Percentiles rank a stretch among this genome's conserved stretches.
Evolutionary conservation across 2,113 vertebrate species (phyloP).

Genomic region (Anoplopoma fimbria): DNA sequence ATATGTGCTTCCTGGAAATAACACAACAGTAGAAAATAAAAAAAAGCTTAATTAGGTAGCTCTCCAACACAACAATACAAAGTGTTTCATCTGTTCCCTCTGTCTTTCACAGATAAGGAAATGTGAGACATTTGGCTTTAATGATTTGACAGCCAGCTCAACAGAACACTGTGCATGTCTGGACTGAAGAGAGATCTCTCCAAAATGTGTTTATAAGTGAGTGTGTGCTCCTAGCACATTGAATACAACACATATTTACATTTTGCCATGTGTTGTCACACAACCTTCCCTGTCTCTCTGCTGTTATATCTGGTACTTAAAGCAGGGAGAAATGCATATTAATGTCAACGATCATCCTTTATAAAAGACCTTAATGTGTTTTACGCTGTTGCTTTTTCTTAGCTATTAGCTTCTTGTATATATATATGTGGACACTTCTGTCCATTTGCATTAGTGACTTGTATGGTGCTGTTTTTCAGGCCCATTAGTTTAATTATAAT

Average conservation of each 20-base stretch:
- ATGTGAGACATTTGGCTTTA: constrained; percentile 38
- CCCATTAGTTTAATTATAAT: background rate
- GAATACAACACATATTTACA: constrained; percentile 8
- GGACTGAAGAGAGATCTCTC: constrained; percentile 22
- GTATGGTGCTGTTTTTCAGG: background rate
- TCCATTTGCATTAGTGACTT: background rate
- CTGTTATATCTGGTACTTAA: background rate
- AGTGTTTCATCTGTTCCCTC: constrained; percentile 47
- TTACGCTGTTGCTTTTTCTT: background rate
- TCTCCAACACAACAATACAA: constrained; percentile 31
- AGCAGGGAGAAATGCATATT: background rate
- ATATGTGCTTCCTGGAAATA: constrained; percentile 21
- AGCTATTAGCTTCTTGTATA: background rate
- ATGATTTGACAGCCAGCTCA: constrained; percentile 44
- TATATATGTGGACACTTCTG: background rate
- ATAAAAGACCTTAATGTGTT: background rate
- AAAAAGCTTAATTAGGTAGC: constrained; percentile 32
- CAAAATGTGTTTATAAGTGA: constrained; percentile 1
- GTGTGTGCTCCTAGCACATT: background rate
- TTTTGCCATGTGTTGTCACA: background rate
- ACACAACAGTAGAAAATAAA: constrained; percentile 31
- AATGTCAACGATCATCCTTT: background rate
- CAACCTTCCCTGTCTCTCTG: background rate
- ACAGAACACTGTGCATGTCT: constrained; percentile 18
- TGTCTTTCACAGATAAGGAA: constrained; percentile 51